Conservation (phyloP, 2,797 vertebrate species). For the Pipistrellus pipistrellus region DNA sequence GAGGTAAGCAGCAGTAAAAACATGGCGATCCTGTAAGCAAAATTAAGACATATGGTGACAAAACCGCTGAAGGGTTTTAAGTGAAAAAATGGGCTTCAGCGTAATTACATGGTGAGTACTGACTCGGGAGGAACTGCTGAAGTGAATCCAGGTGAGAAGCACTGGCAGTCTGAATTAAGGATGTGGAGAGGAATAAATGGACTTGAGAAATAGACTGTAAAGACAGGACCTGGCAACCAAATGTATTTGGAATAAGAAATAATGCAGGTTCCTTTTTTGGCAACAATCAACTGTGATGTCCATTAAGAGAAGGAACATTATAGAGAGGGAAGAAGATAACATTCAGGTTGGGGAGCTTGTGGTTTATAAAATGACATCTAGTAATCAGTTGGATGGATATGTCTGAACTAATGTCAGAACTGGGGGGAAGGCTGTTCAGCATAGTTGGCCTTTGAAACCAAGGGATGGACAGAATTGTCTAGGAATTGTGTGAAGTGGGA, state of each 20-base stretch:
- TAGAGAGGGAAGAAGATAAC: background rate
- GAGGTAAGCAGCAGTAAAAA: background rate
- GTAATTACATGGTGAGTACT: background rate
- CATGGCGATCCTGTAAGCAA: background rate
- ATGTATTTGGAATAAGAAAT: background rate
- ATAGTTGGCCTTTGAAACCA: conserved; percentile 25
- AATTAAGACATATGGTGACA: background rate
- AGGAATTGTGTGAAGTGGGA: conserved; percentile 15
- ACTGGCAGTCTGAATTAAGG: conserved; percentile 14
- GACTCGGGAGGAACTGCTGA: background rate
- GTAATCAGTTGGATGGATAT: background rate
- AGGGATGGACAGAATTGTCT: background rate
- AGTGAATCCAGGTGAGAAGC: background rate
- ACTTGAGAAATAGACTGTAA: conserved; percentile 3
- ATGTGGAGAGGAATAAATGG: background rate
- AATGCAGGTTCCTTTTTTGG: conserved; percentile 12
- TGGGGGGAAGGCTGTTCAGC: background rate
- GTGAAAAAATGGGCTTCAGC: background rate
- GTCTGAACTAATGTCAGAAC: conserved; percentile 13
- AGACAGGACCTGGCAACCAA: background rate
- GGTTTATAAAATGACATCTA: background rate
- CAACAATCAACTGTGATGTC: background rate
- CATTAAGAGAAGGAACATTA: background rate
- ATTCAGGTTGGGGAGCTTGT: background rate
- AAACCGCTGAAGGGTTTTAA: background rate